Base-by-base conservation (phyloP, 23 tunicate genomes). In the Clavelina lepadiformis region DNA sequence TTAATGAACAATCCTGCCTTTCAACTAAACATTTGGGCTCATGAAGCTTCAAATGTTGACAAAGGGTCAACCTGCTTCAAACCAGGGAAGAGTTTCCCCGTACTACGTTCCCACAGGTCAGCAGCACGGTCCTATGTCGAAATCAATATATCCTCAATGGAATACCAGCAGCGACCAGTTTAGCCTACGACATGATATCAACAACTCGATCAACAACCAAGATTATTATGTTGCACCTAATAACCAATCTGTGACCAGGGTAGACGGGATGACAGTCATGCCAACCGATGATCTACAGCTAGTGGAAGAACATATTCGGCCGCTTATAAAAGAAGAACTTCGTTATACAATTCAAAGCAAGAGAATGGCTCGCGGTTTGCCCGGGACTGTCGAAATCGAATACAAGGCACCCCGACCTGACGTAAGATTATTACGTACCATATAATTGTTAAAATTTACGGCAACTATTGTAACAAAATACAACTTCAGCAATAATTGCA, bases 291-390 rank as follows among this genome's bases (percentile, higher is more conserved):
- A 86, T 37, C 77, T 86, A 46, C 20, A 67, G 49, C 33, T 63
- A 46, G 95, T 75, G 35, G 95, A 86, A 30, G 95, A 86, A 64
- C 87, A 76, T 19, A 73, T 83, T 15, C 65, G 96, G 30, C 88
- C 96, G n/a, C 71, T 88, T 5, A 88, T 88, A 13, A 88, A 88
- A 60, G 88, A 80, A 68, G 96, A 88, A 46, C 58, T 88, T 30
- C 67, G 96, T 31, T 73, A 71, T 28, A 65, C 96, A 0, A 88
- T 88, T 22, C 87, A 80, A 46, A 67, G 75, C 61, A 80, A 74
- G 66, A 32, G 96, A 61, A 46, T 68, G 22, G 96, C 96, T 2
- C 71, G 86, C 58, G 96, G 96, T 7, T 57, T 88, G 33, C 96
- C 96, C 7, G 79, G 45, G 28, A 77, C 35, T 13, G 81, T 88